Base-by-base conservation (phyloP, 2,797 vertebrate species). In the Dermochelys coriacea region DNA sequence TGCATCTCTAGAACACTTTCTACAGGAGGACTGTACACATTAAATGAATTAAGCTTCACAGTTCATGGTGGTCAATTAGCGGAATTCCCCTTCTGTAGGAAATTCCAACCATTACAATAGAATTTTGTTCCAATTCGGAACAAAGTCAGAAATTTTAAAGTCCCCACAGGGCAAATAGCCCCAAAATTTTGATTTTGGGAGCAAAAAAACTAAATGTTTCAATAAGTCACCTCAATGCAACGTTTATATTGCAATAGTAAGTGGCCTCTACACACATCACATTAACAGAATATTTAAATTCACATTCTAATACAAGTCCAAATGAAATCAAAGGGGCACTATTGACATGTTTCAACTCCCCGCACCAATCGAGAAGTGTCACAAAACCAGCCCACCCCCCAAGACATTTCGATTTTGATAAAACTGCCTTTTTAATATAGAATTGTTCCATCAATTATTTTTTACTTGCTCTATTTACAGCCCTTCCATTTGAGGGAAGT, bases 61-160 rank as follows among this genome's bases (percentile, higher is more conserved):
- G 89, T 96, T 68, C 84, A 0, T 1, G 86, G 93, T 47, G 92
- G 89, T 84, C 95, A 94, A 90, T 2, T 85, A 52, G 8, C 0
- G 6, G 79, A 87, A 61, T 61, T n/a, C 71, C 91, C 86, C 87
- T 4, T 91, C 61, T 2, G 89, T 15, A 81, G 86, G 92, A 95
- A 94, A 92, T 0, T 91, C 93, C 93, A 93, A 94, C 88, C 82
- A 84, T 82, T 87, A 3, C n/a, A 37, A 88, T 91, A 59, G 0
- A 6, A 85, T 55, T 87, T 19, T 37, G 31, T 82, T 88, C 80
- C 81, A 93, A 51, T 1, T 5, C 45, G 0, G 0, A 85, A 57
- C 91, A 91, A 37, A 37, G 64, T 37, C n/a, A 12, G n/a, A 68
- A 68, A 37, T 68, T 1, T n/a, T n/a, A 12, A 59, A 3, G 29